Conservation (phyloP, 2,797 vertebrate species). For the Vireo griseus region DNA sequence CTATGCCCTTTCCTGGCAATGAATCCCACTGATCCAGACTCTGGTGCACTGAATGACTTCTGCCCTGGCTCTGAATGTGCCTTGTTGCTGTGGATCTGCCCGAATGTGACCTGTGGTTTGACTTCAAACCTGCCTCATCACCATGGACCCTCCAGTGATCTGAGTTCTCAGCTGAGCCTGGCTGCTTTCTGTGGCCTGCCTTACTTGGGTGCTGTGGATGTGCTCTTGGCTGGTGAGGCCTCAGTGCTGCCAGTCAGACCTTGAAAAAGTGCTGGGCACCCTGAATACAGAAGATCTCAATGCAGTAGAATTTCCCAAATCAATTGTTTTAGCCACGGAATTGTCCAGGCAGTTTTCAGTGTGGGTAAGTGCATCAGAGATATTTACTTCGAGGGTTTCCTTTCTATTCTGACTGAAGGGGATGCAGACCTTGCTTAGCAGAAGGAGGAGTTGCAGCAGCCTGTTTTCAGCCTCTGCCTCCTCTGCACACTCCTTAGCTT, state of each 20-base stretch:
- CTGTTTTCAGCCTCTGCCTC: not conserved
- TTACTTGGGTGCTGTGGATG: not conserved
- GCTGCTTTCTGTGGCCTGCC: not conserved
- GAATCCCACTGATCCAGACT: fast-evolving
- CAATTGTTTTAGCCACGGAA: not conserved
- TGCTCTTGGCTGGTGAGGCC: fast-evolving
- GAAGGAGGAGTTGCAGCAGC: not conserved
- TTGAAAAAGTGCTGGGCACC: not conserved
- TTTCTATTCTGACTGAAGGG: not conserved
- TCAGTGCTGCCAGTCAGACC: not conserved
- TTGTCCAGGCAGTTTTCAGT: not conserved
- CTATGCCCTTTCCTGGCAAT: fast-evolving
- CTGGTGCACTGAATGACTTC: fast-evolving
- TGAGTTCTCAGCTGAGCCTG: not conserved
- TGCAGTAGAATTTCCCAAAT: not conserved
- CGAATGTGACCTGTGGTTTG: not conserved
- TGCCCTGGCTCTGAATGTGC: not conserved
- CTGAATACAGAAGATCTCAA: not conserved
- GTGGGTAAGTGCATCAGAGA: not conserved
- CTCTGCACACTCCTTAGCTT: not conserved
- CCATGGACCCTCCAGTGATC: not conserved
- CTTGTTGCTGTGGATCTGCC: fast-evolving
- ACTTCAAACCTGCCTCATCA: not conserved
- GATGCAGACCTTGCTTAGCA: not conserved
- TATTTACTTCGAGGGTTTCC: not conserved